Evolutionary conservation across 30 jellyfish, hydroid and myxozoan genomes (phyloP).

Genomic region (Cassiopea andromeda): DNA sequence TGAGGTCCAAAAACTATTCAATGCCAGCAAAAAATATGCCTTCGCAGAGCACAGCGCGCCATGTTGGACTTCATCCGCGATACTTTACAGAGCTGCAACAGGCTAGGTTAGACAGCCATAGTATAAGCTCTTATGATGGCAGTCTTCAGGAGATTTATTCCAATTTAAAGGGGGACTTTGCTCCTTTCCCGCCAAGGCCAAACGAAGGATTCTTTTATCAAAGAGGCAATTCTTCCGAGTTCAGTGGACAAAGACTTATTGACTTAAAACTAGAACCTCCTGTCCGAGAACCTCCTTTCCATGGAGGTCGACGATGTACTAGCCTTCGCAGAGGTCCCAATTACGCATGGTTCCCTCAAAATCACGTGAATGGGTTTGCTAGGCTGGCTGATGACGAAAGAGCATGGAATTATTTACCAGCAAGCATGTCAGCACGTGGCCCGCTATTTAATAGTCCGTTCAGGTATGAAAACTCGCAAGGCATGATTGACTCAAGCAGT

Average conservation of each 20-base stretch:
- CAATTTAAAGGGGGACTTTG: slow-evolving; percentile 1
- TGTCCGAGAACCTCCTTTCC: neutral
- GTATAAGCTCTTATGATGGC: slow-evolving; percentile 39
- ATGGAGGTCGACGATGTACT: slow-evolving; percentile 48
- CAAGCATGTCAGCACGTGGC: slow-evolving; percentile 43
- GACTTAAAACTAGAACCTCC: neutral
- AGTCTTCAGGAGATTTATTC: slow-evolving; percentile 30
- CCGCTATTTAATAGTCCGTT: slow-evolving; percentile 22
- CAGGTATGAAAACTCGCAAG: neutral
- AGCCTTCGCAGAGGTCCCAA: slow-evolving; percentile 51
- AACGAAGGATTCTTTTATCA: slow-evolving; percentile 29
- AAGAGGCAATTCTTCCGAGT: neutral
- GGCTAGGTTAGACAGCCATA: slow-evolving; percentile 5
- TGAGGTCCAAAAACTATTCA: neutral
- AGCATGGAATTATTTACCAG: slow-evolving; percentile 5
- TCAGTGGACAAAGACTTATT: slow-evolving; percentile 12
- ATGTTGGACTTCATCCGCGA: neutral
- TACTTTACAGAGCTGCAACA: neutral
- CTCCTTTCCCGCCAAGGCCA: neutral
- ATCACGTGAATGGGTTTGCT: slow-evolving; percentile 12
- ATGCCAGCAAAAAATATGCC: neutral
- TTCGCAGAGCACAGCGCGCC: neutral
- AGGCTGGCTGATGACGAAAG: slow-evolving; percentile 15
- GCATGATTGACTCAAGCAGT: neutral
- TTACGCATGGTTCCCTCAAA: slow-evolving; percentile 6